Evolutionary conservation across 2,797 vertebrate genomes (phyloP).

Genomic region (Poeciliopsis paucimaculata): DNA sequence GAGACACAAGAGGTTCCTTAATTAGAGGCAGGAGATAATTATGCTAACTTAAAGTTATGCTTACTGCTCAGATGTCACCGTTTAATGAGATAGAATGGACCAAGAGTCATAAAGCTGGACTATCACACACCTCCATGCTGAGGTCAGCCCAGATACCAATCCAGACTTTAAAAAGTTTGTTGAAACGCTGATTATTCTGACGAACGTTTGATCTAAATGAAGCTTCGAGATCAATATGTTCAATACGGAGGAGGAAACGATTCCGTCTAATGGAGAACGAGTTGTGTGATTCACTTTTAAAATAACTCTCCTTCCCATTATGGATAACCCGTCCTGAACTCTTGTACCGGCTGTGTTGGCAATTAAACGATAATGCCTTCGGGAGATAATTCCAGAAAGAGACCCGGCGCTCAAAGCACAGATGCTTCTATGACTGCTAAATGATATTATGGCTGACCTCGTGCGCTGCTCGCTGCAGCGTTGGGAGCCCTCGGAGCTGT

Average conservation of each 20-base stretch:
- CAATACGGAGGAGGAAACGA: not conserved
- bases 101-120: conserved; percentile 38
- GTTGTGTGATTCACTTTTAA: conserved; percentile 48
- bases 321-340: conserved; percentile 64
- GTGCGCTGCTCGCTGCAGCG: conserved; percentile 40
- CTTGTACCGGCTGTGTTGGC: conserved; percentile 57
- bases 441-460: conserved; percentile 68
- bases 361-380: conserved; percentile 72
- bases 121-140: conserved; percentile 36
- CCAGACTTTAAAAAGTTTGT: conserved; percentile 56
- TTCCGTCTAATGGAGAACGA: conserved; percentile 54
- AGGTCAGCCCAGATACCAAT: conserved; percentile 43
- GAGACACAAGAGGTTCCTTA: conserved; percentile 60
- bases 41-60: conserved; percentile 59
- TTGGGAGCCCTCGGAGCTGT: conserved; percentile 58
- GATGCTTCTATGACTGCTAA: conserved; percentile 62
- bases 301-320: conserved; percentile 45
- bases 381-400: conserved; percentile 37
- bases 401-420: conserved; percentile 42
- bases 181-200: conserved; percentile 55
- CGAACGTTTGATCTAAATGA: conserved; percentile 63
- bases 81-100: conserved; percentile 68
- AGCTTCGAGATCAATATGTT: conserved; percentile 48
- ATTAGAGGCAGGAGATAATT: conserved; percentile 72
- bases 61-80: conserved; percentile 46